phyloP scores from a whole-genome alignment of 2,888 invertebrate genomes.

The Luffia ferchaultella region DNA sequence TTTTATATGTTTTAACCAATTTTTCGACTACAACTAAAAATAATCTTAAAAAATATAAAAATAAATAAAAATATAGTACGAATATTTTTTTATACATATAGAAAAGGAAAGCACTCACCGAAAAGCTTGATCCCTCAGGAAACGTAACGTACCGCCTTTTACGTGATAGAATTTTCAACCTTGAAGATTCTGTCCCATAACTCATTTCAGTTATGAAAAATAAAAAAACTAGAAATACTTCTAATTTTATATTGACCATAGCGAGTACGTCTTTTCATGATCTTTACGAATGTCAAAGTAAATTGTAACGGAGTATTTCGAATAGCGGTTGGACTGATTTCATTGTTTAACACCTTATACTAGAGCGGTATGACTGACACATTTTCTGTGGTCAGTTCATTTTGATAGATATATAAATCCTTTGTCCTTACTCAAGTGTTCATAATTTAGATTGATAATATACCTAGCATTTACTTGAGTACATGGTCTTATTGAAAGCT shows the following conservation, averaged over 20 bases:
- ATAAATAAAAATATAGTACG: too few species aligned
- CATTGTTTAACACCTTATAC: not conserved
- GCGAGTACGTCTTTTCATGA: not conserved
- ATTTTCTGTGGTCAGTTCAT: too few species aligned
- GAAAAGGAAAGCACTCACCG: slow-evolving; percentile 65
- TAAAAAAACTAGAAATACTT: not conserved
- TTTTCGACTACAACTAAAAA: too few species aligned
- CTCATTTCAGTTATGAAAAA: not conserved
- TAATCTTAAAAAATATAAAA: too few species aligned
- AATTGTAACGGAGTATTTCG: too few species aligned
- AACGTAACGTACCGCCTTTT: slow-evolving; percentile 72
- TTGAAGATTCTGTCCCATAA: slow-evolving; percentile 3
- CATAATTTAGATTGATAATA: too few species aligned
- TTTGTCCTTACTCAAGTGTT: too few species aligned
- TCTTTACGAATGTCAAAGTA: not conserved
- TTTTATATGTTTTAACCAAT: too few species aligned
- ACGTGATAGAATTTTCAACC: slow-evolving; percentile 55
- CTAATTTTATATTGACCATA: not conserved
- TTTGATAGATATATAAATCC: too few species aligned
- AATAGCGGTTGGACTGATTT: not conserved
- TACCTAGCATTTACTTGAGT: too few species aligned
- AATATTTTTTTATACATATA: too few species aligned
- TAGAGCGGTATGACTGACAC: not conserved
- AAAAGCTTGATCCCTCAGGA: slow-evolving; percentile 75
- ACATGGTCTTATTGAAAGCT: too few species aligned